phyloP scores from a whole-genome alignment of 2,113 vertebrate species.

The Melanerpes aurifrons region DNA sequence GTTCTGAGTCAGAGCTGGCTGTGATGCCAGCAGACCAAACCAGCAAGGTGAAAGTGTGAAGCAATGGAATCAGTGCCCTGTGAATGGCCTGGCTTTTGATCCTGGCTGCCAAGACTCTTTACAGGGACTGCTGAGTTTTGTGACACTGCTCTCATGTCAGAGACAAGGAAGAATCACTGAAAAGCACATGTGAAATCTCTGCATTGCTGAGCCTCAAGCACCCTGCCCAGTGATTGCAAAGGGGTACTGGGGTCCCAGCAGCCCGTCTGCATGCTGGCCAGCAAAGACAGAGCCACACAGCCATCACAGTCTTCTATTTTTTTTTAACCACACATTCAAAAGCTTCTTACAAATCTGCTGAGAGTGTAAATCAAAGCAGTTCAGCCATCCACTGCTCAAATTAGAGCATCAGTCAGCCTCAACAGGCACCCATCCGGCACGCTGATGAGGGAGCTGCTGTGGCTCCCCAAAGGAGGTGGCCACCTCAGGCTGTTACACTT shows the following conservation, averaged over 20 bases:
- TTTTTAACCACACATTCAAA: conserved; percentile 48
- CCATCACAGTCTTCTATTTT: conserved; percentile 30
- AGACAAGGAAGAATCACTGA: not conserved
- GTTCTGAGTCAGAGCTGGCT: not conserved
- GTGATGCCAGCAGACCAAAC: not conserved
- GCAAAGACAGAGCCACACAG: conserved; percentile 42
- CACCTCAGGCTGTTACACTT: not conserved
- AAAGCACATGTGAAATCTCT: conserved; percentile 36
- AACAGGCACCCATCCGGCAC: conserved; percentile 4
- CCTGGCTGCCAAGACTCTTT: not conserved
- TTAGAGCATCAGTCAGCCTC: conserved; percentile 61
- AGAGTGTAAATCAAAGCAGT: conserved; percentile 66
- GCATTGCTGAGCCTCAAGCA: conserved; percentile 31
- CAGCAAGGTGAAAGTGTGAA: not conserved
- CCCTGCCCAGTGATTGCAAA: conserved; percentile 49
- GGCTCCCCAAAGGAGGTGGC: not conserved
- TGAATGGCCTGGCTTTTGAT: not conserved
- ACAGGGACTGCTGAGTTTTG: not conserved
- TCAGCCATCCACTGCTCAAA: conserved; percentile 68
- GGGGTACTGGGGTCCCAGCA: conserved; percentile 46
- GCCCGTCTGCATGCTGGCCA: conserved; percentile 33
- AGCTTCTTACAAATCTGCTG: conserved; percentile 39
- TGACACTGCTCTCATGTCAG: not conserved
- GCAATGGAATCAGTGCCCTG: not conserved
- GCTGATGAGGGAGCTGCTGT: not conserved